Evolutionary conservation across 2,797 vertebrate species (phyloP), one percentile per base, ranked within the genome.

Genomic region (Paratrypauchen microcephalus): DNA sequence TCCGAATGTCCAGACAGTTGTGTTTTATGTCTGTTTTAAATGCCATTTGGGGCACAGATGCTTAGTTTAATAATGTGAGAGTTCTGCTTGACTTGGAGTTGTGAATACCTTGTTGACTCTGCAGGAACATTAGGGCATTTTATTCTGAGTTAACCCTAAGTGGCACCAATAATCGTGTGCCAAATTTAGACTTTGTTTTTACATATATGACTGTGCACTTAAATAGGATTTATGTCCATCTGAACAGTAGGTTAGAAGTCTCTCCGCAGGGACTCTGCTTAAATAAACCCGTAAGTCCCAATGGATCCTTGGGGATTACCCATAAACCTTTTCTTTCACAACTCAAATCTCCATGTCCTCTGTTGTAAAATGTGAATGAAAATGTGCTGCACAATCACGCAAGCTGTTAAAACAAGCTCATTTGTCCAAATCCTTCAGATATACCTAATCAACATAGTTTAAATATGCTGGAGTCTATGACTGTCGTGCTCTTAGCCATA

Each of bases 321-420:
- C 69, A 71, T 90, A 89, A 93, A 92, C 80, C 72, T 62, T 84
- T 84, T 82, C 80, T 78, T 77, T 77, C 71, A 69, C 71, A 80
- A 86, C 82, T 88, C 71, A 90, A 89, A 88, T 83, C 83, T 76
- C 85, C 78, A 70, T 65, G 76, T 89, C 81, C 76, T 69, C 61
- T 75, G 78, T 60, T 32, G 72, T 73, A 36, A 72, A 88, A 85
- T 73, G 66, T 80, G 70, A 78, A 80, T 85, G 83, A 86, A 86
- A 91, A 85, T 76, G 77, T 89, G 86, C 87, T 83, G 79, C 76
- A 91, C 91, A 89, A 93, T 92, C 92, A 91, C 52, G 70, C 74
- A 23, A 66, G 84, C 86, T 72, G 70, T 77, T 71, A 39, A 69
- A 66, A 73, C 63, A 75, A 32, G 68, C 75, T 41, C 6, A 19